Conservation (phyloP, 1,140 invertebrate species). For the Proctacanthus coquilletti region DNA sequence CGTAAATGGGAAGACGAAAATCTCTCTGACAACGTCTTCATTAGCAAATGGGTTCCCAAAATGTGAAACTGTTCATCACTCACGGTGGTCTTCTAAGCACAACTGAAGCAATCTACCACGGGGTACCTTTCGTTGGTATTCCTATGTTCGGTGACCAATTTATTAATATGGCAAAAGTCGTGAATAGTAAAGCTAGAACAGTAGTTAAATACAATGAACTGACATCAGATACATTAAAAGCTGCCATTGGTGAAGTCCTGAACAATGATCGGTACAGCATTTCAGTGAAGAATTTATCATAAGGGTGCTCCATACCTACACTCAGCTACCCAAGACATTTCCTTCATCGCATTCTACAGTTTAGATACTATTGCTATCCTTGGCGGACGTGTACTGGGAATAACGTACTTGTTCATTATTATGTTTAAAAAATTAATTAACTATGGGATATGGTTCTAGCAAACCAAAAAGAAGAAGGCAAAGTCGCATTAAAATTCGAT, state of each 20-base stretch:
- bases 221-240: slow-evolving; percentile 17
- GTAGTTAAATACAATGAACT: slow-evolving; percentile 26
- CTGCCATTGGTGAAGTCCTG: slow-evolving; percentile 22
- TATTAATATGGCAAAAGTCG: slow-evolving; percentile 34
- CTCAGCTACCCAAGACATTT: slow-evolving; percentile 13
- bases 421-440: no score
- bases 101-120: slow-evolving; percentile 51
- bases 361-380: slow-evolving; percentile 29
- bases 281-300: slow-evolving; percentile 16
- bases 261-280: slow-evolving; percentile 20
- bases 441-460: neutral
- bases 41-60: slow-evolving; percentile 53
- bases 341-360: slow-evolving; percentile 32
- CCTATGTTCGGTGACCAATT: slow-evolving; percentile 49
- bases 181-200: slow-evolving; percentile 31
- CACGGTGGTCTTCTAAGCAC: slow-evolving; percentile 54
- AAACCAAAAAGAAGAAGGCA: no score
- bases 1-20: slow-evolving; percentile 39
- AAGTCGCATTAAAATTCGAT: no score
- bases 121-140: slow-evolving; percentile 52
- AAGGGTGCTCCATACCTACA: slow-evolving; percentile 22
- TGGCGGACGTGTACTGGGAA: slow-evolving; percentile 5
- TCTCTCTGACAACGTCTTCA: slow-evolving; percentile 44
- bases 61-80: slow-evolving; percentile 50
- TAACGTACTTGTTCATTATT: no score